Evolutionary conservation across 1,140 invertebrate genomes (phyloP), one percentile per base, ranked within the genome.

Genomic region (Drosophila neocordata): DNA sequence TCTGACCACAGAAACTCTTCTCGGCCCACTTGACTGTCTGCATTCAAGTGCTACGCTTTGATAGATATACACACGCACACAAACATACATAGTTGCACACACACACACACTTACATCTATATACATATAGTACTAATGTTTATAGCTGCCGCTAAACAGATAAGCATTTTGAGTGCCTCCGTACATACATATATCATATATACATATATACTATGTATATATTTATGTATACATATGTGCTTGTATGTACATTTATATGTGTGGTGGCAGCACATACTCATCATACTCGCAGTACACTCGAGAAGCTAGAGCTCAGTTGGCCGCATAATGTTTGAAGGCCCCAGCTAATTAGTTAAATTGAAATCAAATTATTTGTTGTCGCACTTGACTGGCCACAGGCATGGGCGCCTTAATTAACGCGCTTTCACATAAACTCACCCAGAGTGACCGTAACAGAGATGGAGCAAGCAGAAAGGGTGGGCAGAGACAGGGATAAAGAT

Each of bases 321-420:
- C 65, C 65, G 68, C 74, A 79, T 78, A 69, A 82, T 77, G 82
- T 87, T 63, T 77, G 83, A 82, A 79, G 76, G 83, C 78, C 69
- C 65, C 44, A 80, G 88, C 88, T 90, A 90, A 90, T 90, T 90
- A 89, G 83, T 88, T 87, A 78, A 90, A 90, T 90, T 90, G 88
- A 90, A 90, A 90, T 90, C 88, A 89, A 90, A 90, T 90, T 90
- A 90, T 90, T 90, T 90, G 88, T 88, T 90, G 87, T 90, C 79
- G 88, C 88, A 90, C 87, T 90, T 90, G 83, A 90, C 79, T 88
- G 79, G 57, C 87, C 88, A 82, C 82, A 73, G 77, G 82, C 88
- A 79, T 79, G 83, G 72, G 68, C 82, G 76, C 82, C 88, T 90
- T 90, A 90, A 90, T 90, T 90, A 90, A 90, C 79, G 88, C 83